Evolutionary conservation across 1,140 invertebrate genomes (phyloP).

Genomic region (Drosophila sturtevanti): DNA sequence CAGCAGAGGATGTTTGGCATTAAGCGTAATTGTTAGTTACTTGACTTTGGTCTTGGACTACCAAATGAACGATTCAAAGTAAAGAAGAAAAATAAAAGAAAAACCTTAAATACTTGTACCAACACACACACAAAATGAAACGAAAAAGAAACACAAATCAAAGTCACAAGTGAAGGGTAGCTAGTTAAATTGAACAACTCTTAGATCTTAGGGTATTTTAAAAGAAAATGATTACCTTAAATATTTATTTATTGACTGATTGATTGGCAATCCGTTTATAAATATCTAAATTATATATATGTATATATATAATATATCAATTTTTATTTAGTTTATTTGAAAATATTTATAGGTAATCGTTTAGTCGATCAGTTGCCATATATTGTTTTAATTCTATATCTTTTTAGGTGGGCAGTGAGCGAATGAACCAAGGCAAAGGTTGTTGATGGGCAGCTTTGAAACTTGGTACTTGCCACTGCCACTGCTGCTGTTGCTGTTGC

Average conservation of each 20-base stretch:
- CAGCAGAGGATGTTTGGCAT: constrained; percentile 76
- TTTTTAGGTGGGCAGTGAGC: constrained; percentile 50
- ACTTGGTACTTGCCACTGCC: constrained; percentile 51
- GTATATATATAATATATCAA: no score
- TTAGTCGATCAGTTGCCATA: neutral
- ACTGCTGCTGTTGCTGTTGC: constrained; percentile 26
- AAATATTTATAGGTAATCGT: neutral
- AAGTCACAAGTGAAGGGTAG: constrained; percentile 74
- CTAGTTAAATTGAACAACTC: constrained; percentile 54
- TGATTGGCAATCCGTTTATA: no score
- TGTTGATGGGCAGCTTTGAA: constrained; percentile 69
- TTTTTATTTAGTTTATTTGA: no score
- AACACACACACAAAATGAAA: constrained; percentile 46
- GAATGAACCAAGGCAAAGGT: constrained; percentile 60
- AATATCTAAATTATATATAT: no score
- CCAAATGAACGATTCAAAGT: constrained; percentile 2
- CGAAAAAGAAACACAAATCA: no score
- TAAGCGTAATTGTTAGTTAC: constrained; percentile 78
- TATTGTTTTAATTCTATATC: neutral
- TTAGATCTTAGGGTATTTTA: neutral
- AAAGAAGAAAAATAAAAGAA: constrained; percentile 40
- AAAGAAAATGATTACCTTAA: neutral
- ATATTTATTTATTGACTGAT: no score
- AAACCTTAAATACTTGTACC: constrained; percentile 78
- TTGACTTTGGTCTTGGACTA: constrained; percentile 25